phyloP scores from a whole-genome alignment of 1,140 invertebrate genomes.

The Phymastichus coffea region DNA sequence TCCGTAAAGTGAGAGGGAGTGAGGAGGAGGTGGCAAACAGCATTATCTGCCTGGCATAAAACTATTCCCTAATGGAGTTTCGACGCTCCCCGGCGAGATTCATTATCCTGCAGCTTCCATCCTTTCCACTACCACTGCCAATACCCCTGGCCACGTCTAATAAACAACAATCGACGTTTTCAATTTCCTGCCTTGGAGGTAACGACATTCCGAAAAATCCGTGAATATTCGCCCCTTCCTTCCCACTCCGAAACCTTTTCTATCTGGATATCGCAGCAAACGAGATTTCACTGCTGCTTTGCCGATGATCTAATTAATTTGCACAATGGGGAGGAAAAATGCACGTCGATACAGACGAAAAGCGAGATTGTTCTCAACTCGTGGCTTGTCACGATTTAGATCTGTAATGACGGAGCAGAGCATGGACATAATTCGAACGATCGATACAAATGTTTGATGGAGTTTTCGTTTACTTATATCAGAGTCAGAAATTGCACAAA shows the following conservation, averaged over 20 bases:
- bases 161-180: constrained; percentile 20
- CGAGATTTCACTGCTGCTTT: background rate
- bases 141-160: background rate
- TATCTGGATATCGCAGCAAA: background rate
- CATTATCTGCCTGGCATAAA: constrained; percentile 3
- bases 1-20: too few relatives aligned
- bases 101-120: too few relatives aligned
- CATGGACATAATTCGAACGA: background rate
- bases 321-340: too few relatives aligned
- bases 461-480: too few relatives aligned
- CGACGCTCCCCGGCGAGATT: background rate
- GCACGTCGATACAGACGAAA: background rate
- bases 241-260: constrained; percentile 3
- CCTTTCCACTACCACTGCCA: background rate
- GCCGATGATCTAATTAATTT: constrained; percentile 1
- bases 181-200: constrained; percentile 9
- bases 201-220: constrained; percentile 3
- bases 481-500: too few relatives aligned
- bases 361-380: too few relatives aligned
- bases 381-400: background rate
- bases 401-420: background rate
- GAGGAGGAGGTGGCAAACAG: too few relatives aligned
- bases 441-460: background rate
- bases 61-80: constrained; percentile 3
- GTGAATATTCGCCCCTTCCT: constrained; percentile 4